Percentiles rank a stretch among this genome's conserved stretches.
Evolutionary conservation across 2,888 invertebrate species (phyloP).

Genomic region (Neoaliturus tenellus): DNA sequence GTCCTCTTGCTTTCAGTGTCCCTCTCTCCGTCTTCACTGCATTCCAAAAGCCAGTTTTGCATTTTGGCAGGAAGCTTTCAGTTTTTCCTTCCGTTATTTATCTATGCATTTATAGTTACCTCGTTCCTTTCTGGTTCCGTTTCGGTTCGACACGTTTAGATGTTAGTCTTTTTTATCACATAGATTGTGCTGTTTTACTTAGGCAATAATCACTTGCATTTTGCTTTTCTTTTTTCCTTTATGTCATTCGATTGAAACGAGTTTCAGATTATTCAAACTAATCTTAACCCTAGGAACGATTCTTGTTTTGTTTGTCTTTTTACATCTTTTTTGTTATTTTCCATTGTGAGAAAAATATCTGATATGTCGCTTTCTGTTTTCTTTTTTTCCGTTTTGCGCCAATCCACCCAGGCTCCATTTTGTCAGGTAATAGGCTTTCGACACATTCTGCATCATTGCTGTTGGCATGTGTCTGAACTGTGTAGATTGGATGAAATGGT

Average conservation of each 20-base stretch:
- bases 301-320: conserved; percentile 43
- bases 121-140: conserved; percentile 46
- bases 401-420: conserved; percentile 76
- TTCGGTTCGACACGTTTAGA: conserved; percentile 45
- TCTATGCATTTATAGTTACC: conserved; percentile 36
- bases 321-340: conserved; percentile 50
- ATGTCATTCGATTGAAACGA: conserved; percentile 24
- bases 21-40: conserved; percentile 51
- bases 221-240: conserved; percentile 51
- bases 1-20: conserved; percentile 53
- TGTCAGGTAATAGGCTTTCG: conserved; percentile 81
- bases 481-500: conserved; percentile 3
- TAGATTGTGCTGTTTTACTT: conserved; percentile 38
- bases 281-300: conserved; percentile 13
- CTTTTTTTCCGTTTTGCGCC: conserved; percentile 66
- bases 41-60: conserved; percentile 49
- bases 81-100: conserved; percentile 18
- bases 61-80: conserved; percentile 55
- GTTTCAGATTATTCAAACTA: conserved; percentile 12
- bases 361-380: conserved; percentile 65
- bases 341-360: conserved; percentile 58
- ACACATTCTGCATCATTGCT: conserved; percentile 57
- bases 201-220: conserved; percentile 52
- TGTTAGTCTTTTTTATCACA: conserved; percentile 44
- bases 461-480: conserved; percentile 25